phyloP scores from a whole-genome alignment of 2,888 invertebrate species.

The Aphodius granarius region DNA sequence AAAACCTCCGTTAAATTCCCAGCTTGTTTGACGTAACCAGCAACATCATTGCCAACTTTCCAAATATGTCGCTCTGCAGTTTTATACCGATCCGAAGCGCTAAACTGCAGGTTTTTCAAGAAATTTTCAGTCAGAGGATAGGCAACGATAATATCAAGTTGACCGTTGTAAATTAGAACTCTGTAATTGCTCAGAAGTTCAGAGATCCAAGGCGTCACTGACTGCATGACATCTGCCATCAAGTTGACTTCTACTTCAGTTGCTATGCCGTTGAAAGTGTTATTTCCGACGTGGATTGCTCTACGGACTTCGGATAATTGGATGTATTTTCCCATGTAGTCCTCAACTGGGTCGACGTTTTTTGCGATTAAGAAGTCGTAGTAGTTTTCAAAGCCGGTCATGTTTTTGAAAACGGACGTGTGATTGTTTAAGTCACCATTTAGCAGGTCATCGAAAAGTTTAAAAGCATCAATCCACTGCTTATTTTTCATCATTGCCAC shows the following conservation, averaged over 20 bases:
- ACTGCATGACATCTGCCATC: conserved; percentile 78
- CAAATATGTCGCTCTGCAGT: conserved; percentile 68
- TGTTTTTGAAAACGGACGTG: conserved; percentile 68
- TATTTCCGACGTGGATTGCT: conserved; percentile 84
- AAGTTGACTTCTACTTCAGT: conserved; percentile 71
- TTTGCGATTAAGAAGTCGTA: conserved; percentile 71
- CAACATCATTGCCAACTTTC: conserved; percentile 68
- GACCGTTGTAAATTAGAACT: conserved; percentile 86
- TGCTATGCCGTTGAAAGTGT: conserved; percentile 66
- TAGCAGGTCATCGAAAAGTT: conserved; percentile 70
- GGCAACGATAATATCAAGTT: conserved; percentile 88
- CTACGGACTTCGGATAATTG: conserved; percentile 65
- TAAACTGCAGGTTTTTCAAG: conserved; percentile 71
- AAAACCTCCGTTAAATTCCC: conserved; percentile 73
- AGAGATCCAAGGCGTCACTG: conserved; percentile 72
- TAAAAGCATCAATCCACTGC: conserved; percentile 70
- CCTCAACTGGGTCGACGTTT: conserved; percentile 56
- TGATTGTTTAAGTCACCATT: conserved; percentile 66
- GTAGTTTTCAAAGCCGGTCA: conserved; percentile 76
- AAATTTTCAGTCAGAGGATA: conserved; percentile 84
- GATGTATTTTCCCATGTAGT: conserved; percentile 64
- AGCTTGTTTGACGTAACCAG: conserved; percentile 74
- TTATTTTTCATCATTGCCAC: conserved; percentile 63
- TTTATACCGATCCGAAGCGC: conserved; percentile 66
- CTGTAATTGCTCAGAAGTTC: conserved; percentile 69